Evolutionary conservation across 2,113 vertebrate species (phyloP), one percentile per base, ranked within the genome.

Genomic region (Pterophyllum scalare): DNA sequence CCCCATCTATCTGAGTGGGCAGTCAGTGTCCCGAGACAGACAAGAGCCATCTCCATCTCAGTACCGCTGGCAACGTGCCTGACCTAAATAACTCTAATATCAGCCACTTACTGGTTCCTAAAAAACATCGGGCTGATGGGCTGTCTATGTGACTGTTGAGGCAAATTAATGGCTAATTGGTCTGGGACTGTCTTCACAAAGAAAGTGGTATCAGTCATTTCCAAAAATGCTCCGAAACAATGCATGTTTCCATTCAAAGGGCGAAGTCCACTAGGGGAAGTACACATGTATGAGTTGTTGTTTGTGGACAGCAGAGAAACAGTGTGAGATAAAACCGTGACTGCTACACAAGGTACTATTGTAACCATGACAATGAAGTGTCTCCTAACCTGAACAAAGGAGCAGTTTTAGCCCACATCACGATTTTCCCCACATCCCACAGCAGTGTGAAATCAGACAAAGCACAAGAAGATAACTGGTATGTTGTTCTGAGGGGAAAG

Each of bases 1-100:
- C 83, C 83, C 40, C 65, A 82, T 91, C 84, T 88, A 64, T 91
- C 80, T 62, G 57, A 80, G 19, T 26, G 43, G 76, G 40, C 76
- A 33, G 65, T 61, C 65, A 75, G 70, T 80, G 43, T 86, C 70
- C 79, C 57, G 8, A 43, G 60, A 86, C 78, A 75, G 85, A 81
- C 81, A 62, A 79, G 78, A 84, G 67, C 67, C 75, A 84, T 85
- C 85, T 84, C 26, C 49, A 80, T 86, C 64, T 79, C 77, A 80
- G 76, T 70, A 54, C 56, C 20, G 77, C 57, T 89, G 93, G 83
- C 89, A 67, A 56, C 52, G 38, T 60, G 89, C 81, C 86, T 88
- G 83, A 89, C 89, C 90, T 85, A 90, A 93, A 92, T 90, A 91
- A 87, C 87, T 93, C 49, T 58, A 86, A 89, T 89, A 91, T 89